A percentile compares a stretch with the other conserved stretches of the same genome.
These are phyloP conservation scores for Nymphalis c-album DNA, from an alignment of 2,888 invertebrate species.

Conservation along the genomic window DNA sequence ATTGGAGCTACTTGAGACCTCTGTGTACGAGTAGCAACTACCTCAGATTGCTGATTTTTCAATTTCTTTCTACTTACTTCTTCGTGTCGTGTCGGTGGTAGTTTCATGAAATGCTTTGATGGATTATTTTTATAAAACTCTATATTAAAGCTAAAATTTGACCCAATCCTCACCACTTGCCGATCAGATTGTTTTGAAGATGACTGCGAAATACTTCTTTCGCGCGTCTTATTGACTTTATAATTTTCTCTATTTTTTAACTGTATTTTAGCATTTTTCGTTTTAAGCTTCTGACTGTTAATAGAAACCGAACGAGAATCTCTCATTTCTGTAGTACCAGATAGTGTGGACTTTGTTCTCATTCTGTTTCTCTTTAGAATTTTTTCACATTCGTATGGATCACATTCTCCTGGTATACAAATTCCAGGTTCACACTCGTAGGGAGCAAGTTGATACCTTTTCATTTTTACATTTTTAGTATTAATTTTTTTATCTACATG, in stretches of 20 bases:
- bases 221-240: background rate
- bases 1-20: conserved; percentile 1
- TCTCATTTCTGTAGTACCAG: background rate
- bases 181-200: conserved; percentile 5
- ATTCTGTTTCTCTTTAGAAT: conserved; percentile 44
- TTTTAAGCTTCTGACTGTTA: background rate
- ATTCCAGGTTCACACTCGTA: conserved; percentile 53
- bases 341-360: conserved; percentile 8
- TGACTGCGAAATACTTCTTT: background rate
- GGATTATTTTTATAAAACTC: conserved; percentile 41
- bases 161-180: conserved; percentile 40
- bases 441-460: conserved; percentile 24
- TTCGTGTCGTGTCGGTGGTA: background rate
- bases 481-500: conserved; percentile 38
- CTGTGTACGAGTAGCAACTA: background rate
- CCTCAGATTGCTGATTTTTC: background rate
- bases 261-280: conserved; percentile 3
- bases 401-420: conserved; percentile 51
- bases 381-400: conserved; percentile 48
- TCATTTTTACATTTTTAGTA: conserved; percentile 8
- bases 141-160: conserved; percentile 42
- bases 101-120: background rate
- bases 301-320: background rate
- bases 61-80: background rate
- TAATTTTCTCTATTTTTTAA: background rate